Base-by-base conservation (phyloP, 2,113 vertebrate species). In the Notiomystis cincta region DNA sequence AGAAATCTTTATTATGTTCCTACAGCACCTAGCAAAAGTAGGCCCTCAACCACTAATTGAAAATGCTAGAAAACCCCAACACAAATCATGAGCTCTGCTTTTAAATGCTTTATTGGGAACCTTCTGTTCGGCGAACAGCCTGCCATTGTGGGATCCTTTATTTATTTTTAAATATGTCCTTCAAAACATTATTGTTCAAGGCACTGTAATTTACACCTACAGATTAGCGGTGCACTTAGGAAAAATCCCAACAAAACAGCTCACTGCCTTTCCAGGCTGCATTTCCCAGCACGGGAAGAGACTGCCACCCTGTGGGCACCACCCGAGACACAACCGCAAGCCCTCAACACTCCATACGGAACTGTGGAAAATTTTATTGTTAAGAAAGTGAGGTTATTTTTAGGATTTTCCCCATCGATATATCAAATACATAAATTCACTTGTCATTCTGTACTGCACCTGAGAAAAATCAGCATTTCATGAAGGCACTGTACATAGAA, bases 401-500 rank as follows among this genome's bases (percentile, higher is more conserved):
- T 65, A 86, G 47, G 16, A 83, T 71, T 88, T 65, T 62, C 8
- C 22, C 27, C 15, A 1, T 92, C 62, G 60, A 37, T 33, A 53
- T 33, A 93, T 87, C 61, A 66, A 60, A 94, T 35, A 75, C 67
- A 95, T 64, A 71, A 85, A 93, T 66, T 85, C 77, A 78, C 30
- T 77, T 50, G 33, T 33, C 44, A 51, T 78, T 87, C 76, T 66
- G 51, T 87, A 64, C 54, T 76, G 45, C 72, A 91, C 86, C 78
- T 94, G 47, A 81, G 79, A 81, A 88, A 83, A 60, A 90, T 83
- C 84, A 91, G 25, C 13, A 53, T 60, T 82, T 80, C 79, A 87
- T 70, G 76, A 98, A 98, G 98, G 98, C 98, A 98, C 97, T 76
- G 35, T 95, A 94, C 69, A 69, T 93, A 45, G 78, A 95, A 95